Conservation (phyloP, 2,113 vertebrate genomes). For the Hemichromis elongatus region DNA sequence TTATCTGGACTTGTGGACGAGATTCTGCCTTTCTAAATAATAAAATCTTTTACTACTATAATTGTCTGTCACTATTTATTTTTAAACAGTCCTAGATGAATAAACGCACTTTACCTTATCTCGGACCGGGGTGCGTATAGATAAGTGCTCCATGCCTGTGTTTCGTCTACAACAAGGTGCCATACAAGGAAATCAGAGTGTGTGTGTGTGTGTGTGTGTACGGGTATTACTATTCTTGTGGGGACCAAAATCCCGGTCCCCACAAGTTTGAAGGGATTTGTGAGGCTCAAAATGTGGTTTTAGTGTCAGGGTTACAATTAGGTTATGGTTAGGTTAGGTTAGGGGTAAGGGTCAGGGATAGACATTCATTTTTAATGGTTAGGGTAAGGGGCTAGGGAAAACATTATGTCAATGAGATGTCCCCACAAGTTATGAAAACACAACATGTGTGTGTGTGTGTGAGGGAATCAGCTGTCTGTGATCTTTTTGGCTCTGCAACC, state of each 20-base stretch:
- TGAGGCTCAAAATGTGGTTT: too few species aligned
- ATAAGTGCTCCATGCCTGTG: slow-evolving; percentile 29
- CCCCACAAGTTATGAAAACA: too few species aligned
- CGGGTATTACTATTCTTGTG: too few species aligned
- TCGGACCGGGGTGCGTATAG: neutral
- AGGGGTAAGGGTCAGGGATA: too few species aligned
- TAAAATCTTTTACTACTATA: slow-evolving; percentile 50
- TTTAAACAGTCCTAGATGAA: neutral
- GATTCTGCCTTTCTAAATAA: slow-evolving; percentile 20
- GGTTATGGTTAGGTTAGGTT: too few species aligned
- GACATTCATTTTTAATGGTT: too few species aligned
- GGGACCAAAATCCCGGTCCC: too few species aligned
- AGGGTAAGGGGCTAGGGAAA: too few species aligned
- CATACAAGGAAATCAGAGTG: neutral
- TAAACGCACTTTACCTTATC: neutral
- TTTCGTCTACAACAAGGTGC: slow-evolving; percentile 13
- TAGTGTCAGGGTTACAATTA: too few species aligned
- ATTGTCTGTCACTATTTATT: neutral
- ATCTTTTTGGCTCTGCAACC: neutral
- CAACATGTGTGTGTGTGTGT: neutral
- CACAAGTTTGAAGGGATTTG: too few species aligned
- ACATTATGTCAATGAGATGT: too few species aligned
- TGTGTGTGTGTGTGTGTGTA: neutral
- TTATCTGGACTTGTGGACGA: neutral
- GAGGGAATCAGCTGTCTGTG: neutral